These are phyloP conservation scores for Cheilinus undulatus DNA, from an alignment of 2,113 vertebrate genomes.

Conservation along the genomic window DNA sequence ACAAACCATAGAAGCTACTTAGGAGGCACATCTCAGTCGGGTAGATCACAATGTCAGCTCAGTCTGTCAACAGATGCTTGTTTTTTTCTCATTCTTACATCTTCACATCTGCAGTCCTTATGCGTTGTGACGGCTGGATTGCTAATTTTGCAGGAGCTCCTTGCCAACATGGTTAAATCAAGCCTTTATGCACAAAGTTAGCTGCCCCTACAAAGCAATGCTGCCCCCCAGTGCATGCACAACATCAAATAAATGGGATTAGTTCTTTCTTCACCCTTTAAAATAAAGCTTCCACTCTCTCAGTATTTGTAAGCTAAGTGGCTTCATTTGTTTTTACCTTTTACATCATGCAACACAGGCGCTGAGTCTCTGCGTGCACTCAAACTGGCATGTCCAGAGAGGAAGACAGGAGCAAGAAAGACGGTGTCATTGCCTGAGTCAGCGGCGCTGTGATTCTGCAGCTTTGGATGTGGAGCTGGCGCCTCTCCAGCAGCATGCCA, in stretches of 20 bases:
- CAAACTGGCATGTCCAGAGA: constrained; percentile 40
- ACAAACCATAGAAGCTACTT: constrained; percentile 74
- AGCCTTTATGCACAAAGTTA: constrained; percentile 36
- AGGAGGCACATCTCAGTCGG: constrained; percentile 54
- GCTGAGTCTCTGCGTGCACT: constrained; percentile 19
- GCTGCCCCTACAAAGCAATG: constrained; percentile 70
- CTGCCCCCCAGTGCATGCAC: constrained; percentile 80
- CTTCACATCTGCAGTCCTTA: constrained; percentile 63
- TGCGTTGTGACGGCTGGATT: constrained; percentile 68
- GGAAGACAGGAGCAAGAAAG: constrained; percentile 49
- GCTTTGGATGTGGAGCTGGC: constrained; percentile 79
- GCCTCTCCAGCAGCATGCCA: constrained; percentile 74
- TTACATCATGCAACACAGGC: constrained; percentile 59
- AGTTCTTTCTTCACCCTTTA: constrained; percentile 37
- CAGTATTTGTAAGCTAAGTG: constrained; percentile 40
- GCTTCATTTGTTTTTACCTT: constrained; percentile 54
- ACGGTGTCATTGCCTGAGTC: constrained; percentile 73
- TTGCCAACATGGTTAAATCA: constrained; percentile 54
- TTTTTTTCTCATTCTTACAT: constrained; percentile 36
- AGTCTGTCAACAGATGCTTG: constrained; percentile 50
- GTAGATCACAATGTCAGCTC: constrained; percentile 71
- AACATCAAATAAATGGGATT: constrained; percentile 18
- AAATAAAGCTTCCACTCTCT: constrained; percentile 31
- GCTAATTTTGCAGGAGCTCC: constrained; percentile 64
- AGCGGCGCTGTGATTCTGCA: constrained; percentile 78